These are phyloP conservation scores for Thumatha senex DNA, from an alignment of 2,888 invertebrate species.

Conservation along the genomic window DNA sequence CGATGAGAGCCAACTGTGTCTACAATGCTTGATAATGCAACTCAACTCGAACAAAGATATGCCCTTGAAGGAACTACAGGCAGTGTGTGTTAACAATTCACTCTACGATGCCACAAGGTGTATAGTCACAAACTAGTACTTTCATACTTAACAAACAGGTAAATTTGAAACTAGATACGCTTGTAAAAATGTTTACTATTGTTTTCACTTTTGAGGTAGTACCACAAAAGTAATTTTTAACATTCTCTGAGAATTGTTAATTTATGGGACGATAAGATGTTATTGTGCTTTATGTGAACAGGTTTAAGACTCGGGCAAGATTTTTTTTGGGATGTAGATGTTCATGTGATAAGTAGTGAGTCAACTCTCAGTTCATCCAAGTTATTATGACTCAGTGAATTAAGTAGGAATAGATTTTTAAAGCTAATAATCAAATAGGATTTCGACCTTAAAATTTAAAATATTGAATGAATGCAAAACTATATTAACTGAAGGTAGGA, in stretches of 20 bases:
- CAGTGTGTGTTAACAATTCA: constrained; percentile 26
- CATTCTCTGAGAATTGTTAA: constrained; percentile 7
- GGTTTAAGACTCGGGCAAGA: not conserved
- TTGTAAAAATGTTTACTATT: constrained; percentile 40
- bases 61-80: constrained; percentile 67
- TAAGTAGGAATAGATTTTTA: too few species aligned
- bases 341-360: too few species aligned
- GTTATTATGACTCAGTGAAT: too few species aligned
- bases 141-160: constrained; percentile 19
- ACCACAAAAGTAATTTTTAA: constrained; percentile 1
- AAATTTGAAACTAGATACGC: constrained; percentile 48
- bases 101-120: constrained; percentile 22
- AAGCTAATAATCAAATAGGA: too few species aligned
- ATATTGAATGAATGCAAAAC: too few species aligned
- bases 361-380: too few species aligned
- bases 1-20: constrained; percentile 80
- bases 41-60: constrained; percentile 67
- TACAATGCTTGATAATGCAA: constrained; percentile 68
- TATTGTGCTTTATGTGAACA: not conserved
- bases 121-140: constrained; percentile 26
- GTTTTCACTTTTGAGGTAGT: constrained; percentile 9
- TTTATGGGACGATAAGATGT: not conserved
- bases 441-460: too few species aligned
- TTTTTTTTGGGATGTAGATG: too few species aligned
- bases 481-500: too few species aligned